Base-by-base conservation (phyloP, 2,888 invertebrate genomes). In the Mythimna loreyi region DNA sequence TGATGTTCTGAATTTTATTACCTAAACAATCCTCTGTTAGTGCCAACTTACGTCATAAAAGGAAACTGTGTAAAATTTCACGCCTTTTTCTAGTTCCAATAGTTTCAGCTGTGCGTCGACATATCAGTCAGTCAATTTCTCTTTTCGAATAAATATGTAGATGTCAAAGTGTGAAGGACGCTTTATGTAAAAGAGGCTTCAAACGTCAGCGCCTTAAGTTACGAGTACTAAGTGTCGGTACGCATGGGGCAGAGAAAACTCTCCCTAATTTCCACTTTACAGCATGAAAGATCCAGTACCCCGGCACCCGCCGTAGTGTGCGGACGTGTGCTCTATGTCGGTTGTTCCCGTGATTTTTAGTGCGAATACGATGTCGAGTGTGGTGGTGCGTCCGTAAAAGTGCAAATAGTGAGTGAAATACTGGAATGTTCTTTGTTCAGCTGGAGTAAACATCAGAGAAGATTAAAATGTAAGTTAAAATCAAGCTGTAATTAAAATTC, bases 291-390 rank as follows among this genome's bases (percentile, higher is more conserved):
- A 85, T 86, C 88, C 89, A 94, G 94, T 94, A 82, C 89, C 92
- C 90, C 93, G 94, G 93, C 91, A 85, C 87, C 79, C 78, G 93
- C 91, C 92, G 93, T 80, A 77, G 89, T 57, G 78, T 74, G 66
- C 68, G 83, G 89, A 91, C 87, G 92, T 86, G 82, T 81, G 13
- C 4, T 81, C 73, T 78, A 84, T 86, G 88, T 76, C 80, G 55
- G 69, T 80, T 74, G 81, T 73, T 72, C 60, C 71, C 85, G 83
- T 81, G 85, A 74, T 69, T 87, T 91, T 88, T 90, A 89, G 89
- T 92, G 90, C 82, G 85, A 88, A 85, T 90, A 92, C 94, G 93
- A 93, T 92, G 92, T 89, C 87, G 81, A 87, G 90, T 91, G 91
- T 78, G 80, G 85, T 86, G 85, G 8, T 19, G 25, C 85, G 81